A percentile compares a stretch with the other conserved stretches of the same genome.
phyloP scores from a whole-genome alignment of 2,888 invertebrate species.

The Drosophila picticornis region DNA sequence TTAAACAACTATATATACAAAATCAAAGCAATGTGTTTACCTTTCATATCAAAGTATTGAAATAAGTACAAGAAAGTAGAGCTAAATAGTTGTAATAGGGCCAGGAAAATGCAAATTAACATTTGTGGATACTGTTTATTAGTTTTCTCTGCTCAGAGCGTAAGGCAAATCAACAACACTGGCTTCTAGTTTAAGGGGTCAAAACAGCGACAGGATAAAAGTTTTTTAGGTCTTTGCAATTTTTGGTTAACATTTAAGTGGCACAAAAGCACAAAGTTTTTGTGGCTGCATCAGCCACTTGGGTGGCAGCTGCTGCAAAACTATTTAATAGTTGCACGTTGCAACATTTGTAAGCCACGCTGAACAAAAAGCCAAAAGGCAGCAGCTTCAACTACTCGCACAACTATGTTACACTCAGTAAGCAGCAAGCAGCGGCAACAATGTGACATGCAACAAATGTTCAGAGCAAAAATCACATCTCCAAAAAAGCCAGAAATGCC shows the following conservation, averaged over 20 bases:
- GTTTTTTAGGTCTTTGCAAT: constrained; percentile 23
- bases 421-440: constrained; percentile 54
- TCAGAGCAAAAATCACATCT: constrained; percentile 48
- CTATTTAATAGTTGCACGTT: constrained; percentile 77
- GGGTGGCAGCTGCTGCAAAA: constrained; percentile 68
- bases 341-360: constrained; percentile 67
- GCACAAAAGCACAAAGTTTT: constrained; percentile 61
- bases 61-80: background rate
- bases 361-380: constrained; percentile 56
- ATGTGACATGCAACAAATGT: constrained; percentile 77
- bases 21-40: background rate
- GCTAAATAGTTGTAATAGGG: background rate
- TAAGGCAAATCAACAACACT: constrained; percentile 25
- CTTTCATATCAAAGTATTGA: background rate
- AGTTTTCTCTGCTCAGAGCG: constrained; percentile 5
- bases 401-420: constrained; percentile 65
- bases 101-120: constrained; percentile 6
- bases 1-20: background rate
- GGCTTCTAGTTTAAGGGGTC: constrained; percentile 26
- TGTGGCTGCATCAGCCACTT: constrained; percentile 51
- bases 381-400: constrained; percentile 37
- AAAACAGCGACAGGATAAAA: constrained; percentile 30
- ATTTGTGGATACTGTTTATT: constrained; percentile 24
- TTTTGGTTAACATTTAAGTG: constrained; percentile 59
- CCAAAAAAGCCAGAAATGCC: constrained; percentile 48